Base-by-base conservation (phyloP, 1,140 invertebrate species). In the Dermatophagoides farinae region DNA sequence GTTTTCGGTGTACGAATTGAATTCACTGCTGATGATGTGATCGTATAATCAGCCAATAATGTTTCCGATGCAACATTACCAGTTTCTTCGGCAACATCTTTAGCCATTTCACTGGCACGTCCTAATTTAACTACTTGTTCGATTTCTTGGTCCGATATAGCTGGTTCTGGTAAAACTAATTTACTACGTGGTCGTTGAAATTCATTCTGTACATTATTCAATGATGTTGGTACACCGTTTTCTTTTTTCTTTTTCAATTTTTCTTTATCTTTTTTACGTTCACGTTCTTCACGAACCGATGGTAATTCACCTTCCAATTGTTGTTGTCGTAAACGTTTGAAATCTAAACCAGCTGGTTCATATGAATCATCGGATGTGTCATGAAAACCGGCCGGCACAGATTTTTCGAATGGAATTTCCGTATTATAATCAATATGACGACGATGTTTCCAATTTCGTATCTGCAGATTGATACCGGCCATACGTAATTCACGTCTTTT, bases 351-450 rank as follows among this genome's bases (percentile, higher is more conserved):
- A 69, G 84, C 78, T 11, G 88, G 88, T 71, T 92, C 87, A 54
- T 89, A 82, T 2, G 79, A 73, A 71, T 97, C 92, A 57, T 84
- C 82, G 0, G 86, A 81, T 0, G 90, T 95, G 69, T 97, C 90
- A 71, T 93, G 91, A 71, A 97, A 95, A 9, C 92, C 92, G 20
- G 80, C 62, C 0, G 88, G 83, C 9, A 92, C 90, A 57, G 79
- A 78, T 73, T 97, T 97, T 69, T 97, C 89, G 77, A 97, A 97
- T 0, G 93, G 91, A 67, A 98, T 88, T 75, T 99, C 96, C 0
- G 83, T 80, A 75, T 97, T 98, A 71, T 99, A 99, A 73, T 99
- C 90, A 11, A 99, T 86, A 8, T 89, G 85, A 14, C 84, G 80
- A 69, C 88, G 88, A 12, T 77, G 73, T 65, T 84, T 81, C 25